Percentiles rank a stretch among this genome's conserved stretches.
Conservation (phyloP, 1,140 invertebrate genomes). For the Holcopasites calliopsidis region DNA sequence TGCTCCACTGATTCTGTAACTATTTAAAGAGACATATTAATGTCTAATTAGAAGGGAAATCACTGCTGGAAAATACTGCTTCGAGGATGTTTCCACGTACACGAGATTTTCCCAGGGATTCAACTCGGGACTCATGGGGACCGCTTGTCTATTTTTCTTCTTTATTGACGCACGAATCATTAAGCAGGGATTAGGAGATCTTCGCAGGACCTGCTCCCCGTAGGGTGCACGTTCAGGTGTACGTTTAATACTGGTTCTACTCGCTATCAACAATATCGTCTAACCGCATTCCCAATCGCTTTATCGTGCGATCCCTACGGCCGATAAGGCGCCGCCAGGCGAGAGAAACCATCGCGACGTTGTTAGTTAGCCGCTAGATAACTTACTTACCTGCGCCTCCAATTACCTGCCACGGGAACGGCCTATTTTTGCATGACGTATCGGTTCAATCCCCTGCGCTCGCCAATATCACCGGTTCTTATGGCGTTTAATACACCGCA, state of each 20-base stretch:
- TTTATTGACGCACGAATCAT: constrained; percentile 32
- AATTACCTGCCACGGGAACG: constrained; percentile 13
- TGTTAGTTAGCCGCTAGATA: constrained; percentile 30
- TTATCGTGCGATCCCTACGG: constrained; percentile 33
- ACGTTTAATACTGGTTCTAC: constrained; percentile 22
- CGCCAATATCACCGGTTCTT: constrained; percentile 5
- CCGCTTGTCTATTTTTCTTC: background rate
- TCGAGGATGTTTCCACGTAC: no score
- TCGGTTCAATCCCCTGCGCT: constrained; percentile 18
- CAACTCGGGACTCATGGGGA: background rate
- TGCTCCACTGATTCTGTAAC: no score
- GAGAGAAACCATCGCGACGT: constrained; percentile 21
- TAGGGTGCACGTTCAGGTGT: constrained; percentile 8
- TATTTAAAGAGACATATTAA: no score
- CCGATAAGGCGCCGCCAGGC: constrained; percentile 18
- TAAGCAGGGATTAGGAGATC: constrained; percentile 34
- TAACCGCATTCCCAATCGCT: constrained; percentile 36
- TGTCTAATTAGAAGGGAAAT: no score
- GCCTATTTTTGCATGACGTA: constrained; percentile 29
- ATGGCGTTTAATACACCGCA: background rate
- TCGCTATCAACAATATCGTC: constrained; percentile 44
- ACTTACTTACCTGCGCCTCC: constrained; percentile 36
- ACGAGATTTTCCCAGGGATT: constrained; percentile 2
- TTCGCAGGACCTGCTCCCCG: constrained; percentile 5
- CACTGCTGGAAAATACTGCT: no score